Conservation (phyloP, 2,797 vertebrate genomes). For the Neosalanx taihuensis region DNA sequence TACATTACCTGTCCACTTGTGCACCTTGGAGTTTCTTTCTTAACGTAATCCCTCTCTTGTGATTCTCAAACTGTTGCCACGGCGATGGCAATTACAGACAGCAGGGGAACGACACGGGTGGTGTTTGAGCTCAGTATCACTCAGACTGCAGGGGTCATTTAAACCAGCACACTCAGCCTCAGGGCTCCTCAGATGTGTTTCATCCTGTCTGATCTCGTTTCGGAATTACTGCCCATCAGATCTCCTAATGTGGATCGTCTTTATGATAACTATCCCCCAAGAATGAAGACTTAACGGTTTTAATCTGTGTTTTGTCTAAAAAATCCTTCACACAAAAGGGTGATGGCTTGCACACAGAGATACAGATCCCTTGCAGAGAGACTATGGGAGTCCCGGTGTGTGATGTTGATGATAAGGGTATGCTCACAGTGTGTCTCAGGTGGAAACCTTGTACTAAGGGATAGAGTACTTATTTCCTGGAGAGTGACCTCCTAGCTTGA, state of each 20-base stretch:
- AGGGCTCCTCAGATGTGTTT: constrained; percentile 9
- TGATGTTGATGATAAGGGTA: neutral
- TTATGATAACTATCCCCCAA: neutral
- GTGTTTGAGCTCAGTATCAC: constrained; percentile 64
- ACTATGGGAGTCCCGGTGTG: neutral
- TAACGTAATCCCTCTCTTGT: constrained; percentile 60
- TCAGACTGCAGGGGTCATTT: constrained; percentile 54
- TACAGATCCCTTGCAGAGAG: neutral
- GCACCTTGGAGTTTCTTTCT: constrained; percentile 47
- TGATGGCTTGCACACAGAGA: neutral
- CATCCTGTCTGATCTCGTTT: neutral
- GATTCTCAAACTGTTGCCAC: constrained; percentile 53
- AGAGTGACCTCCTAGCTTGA: neutral
- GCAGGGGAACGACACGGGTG: constrained; percentile 51
- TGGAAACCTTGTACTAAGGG: neutral
- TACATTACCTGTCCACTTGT: constrained; percentile 40
- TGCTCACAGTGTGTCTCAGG: neutral
- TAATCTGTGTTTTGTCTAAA: constrained; percentile 20
- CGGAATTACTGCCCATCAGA: neutral
- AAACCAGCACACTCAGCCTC: constrained; percentile 47
- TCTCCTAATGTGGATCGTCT: neutral
- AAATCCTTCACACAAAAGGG: constrained; percentile 22
- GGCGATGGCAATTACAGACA: constrained; percentile 63
- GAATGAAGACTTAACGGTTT: neutral
- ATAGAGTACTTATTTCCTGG: neutral